Evolutionary conservation across 2,888 invertebrate species (phyloP).

Genomic region (Strigamia maritima): DNA sequence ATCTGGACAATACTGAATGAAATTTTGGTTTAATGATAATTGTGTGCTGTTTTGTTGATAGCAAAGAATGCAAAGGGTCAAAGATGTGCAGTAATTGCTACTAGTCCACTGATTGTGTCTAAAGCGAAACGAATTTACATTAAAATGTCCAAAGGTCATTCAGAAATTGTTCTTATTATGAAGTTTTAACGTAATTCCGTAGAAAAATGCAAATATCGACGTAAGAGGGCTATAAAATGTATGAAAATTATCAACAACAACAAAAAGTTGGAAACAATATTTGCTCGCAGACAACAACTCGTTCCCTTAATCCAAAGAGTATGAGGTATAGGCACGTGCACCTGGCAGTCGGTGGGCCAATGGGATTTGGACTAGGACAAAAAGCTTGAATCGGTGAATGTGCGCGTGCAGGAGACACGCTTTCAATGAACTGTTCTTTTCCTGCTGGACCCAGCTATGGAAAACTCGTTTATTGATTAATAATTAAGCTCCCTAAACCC

Average conservation of each 20-base stretch:
- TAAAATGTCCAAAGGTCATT: no score
- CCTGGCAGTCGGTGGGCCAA: not conserved
- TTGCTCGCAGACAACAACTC: not conserved
- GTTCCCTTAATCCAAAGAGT: not conserved
- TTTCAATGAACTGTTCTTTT: constrained; percentile 19
- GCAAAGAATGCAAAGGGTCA: not conserved
- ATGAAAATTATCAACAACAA: no score
- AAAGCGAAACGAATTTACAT: no score
- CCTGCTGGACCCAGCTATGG: constrained; percentile 7
- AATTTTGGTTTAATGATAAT: not conserved
- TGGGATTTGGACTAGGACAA: not conserved
- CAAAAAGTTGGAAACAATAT: not conserved
- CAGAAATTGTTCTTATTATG: no score
- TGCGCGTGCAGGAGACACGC: constrained; percentile 20
- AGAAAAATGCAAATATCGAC: no score
- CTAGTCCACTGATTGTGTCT: not conserved
- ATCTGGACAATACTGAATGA: not conserved
- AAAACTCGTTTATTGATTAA: constrained; percentile 20
- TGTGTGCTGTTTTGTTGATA: not conserved
- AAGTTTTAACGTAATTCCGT: no score
- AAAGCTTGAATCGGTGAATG: not conserved
- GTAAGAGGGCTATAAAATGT: no score
- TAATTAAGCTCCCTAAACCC: constrained; percentile 11
- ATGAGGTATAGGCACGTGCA: not conserved
- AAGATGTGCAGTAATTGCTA: not conserved